A percentile compares a stretch with the other conserved stretches of the same genome.
Conservation (phyloP, 2,888 invertebrate genomes). For the Drosophila fungiperda region DNA sequence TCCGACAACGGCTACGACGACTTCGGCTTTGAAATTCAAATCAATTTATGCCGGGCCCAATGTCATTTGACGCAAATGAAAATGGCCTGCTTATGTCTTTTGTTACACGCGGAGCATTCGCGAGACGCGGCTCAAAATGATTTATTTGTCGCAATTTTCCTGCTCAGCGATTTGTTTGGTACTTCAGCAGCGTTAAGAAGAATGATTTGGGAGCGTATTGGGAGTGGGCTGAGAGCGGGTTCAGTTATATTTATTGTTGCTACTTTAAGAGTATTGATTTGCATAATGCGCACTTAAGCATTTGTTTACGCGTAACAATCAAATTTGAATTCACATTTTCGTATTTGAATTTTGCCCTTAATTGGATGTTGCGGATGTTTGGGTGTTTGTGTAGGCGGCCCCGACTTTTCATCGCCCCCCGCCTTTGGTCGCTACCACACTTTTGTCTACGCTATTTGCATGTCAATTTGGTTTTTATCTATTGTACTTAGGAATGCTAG, state of each 20-base stretch:
- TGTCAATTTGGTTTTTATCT: slow-evolving; percentile 78
- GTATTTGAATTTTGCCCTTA: slow-evolving; percentile 71
- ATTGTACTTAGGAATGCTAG: slow-evolving; percentile 54
- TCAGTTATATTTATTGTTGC: slow-evolving; percentile 72
- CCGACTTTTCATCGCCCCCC: background rate
- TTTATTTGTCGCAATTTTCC: slow-evolving; percentile 82
- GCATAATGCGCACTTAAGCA: slow-evolving; percentile 81
- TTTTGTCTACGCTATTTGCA: slow-evolving; percentile 66
- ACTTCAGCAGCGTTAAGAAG: slow-evolving; percentile 26
- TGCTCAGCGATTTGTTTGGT: slow-evolving; percentile 73
- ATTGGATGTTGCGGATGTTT: slow-evolving; percentile 72
- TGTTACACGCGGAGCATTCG: slow-evolving; percentile 57
- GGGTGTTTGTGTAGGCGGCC: slow-evolving; percentile 6
- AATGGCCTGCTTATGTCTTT: slow-evolving; percentile 79
- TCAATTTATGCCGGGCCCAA: slow-evolving; percentile 76
- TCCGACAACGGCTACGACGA: background rate
- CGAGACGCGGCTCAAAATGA: slow-evolving; percentile 75
- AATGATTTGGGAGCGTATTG: background rate
- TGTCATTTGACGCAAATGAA: slow-evolving; percentile 79
- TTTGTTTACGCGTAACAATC: slow-evolving; percentile 81
- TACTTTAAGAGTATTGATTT: slow-evolving; percentile 81
- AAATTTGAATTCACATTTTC: slow-evolving; percentile 79
- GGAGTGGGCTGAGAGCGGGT: background rate
- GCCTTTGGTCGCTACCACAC: background rate
- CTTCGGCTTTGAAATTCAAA: slow-evolving; percentile 78